Evolutionary conservation across 64 coral and sea anemone species (phyloP), one percentile per base, ranked within the genome.

Genomic region (Pachyseris speciosa): DNA sequence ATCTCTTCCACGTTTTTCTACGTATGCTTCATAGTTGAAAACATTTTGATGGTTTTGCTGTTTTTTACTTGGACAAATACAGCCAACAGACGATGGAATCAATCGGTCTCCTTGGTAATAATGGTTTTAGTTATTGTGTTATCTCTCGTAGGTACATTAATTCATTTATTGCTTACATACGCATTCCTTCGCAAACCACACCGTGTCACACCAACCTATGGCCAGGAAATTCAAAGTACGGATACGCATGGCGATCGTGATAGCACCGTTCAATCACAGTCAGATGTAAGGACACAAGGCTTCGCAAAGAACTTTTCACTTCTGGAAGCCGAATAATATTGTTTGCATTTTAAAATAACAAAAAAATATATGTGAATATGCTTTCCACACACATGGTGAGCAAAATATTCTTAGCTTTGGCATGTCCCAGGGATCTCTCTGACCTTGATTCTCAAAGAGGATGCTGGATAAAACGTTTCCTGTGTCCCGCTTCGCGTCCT

Each of bases 1-100:
- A 33, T 92, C 24, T 92, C 89, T 20, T 71, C 89, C 19, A 9
- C 38, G 17, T 45, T 92, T 45, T 92, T 84, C 38, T 92, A 92
- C 67, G 31, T 16, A 0, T 60, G 66, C 64, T 92, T 92, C 33
- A 59, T 47, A 22, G 30, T 37, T 17, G 89, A 92, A 74, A 92
- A 92, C 9, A 44, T 75, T 37, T 43, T 92, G 6, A 92, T 92
- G 89, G 25, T 74, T 44, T 67, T 38, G 29, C 7, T 92, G 20
- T 92, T 84, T 57, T 92, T 73, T 26, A n/a, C 33, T 24, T 81
- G 77, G 77, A 84, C 89, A 75, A 74, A 72, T n/a, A 41, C 78
- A 22, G 64, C n/a, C 6, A 25, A 36, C 20, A 28, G 10, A 9
- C 17, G 12, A 34, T 81, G 77, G 77, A 40, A 24, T 11, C 77